These are phyloP conservation scores for Conistra vaccinii DNA, from an alignment of 2,888 invertebrate genomes.

Conservation along the genomic window DNA sequence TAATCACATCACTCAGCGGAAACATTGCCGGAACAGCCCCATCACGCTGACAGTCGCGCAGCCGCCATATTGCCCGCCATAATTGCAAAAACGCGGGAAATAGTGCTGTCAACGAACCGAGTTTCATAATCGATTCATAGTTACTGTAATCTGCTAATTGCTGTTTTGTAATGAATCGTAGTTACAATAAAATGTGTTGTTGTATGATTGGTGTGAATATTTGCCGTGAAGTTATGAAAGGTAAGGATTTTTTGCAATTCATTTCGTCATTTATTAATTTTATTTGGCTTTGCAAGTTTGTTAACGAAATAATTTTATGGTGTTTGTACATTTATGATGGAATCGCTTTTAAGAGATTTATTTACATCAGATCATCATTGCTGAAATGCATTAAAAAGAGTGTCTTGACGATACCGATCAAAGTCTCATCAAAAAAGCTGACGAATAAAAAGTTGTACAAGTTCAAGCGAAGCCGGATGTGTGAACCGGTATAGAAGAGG, in stretches of 20 bases:
- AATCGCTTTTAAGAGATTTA: not conserved
- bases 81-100: slow-evolving; percentile 70
- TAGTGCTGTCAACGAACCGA: slow-evolving; percentile 63
- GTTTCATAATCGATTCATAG: slow-evolving; percentile 62
- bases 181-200: slow-evolving; percentile 60
- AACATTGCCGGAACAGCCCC: slow-evolving; percentile 77
- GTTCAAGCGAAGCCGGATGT: slow-evolving; percentile 62
- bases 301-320: slow-evolving; percentile 37
- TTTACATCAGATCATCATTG: not conserved
- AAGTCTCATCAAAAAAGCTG: slow-evolving; percentile 35
- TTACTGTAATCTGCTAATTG: slow-evolving; percentile 63
- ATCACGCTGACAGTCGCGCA: slow-evolving; percentile 74
- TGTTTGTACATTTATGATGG: slow-evolving; percentile 26
- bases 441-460: slow-evolving; percentile 52
- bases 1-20: slow-evolving; percentile 71
- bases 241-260: slow-evolving; percentile 57
- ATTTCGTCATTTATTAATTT: slow-evolving; percentile 50
- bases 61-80: slow-evolving; percentile 67
- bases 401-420: not conserved
- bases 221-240: slow-evolving; percentile 61
- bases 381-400: slow-evolving; percentile 3
- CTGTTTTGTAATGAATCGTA: slow-evolving; percentile 59
- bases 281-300: slow-evolving; percentile 34
- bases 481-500: slow-evolving; percentile 66
- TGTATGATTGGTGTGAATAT: slow-evolving; percentile 61